These are phyloP conservation scores for Cataglyphis livida DNA, from an alignment of 2,888 invertebrate genomes.

Conservation along the genomic window DNA sequence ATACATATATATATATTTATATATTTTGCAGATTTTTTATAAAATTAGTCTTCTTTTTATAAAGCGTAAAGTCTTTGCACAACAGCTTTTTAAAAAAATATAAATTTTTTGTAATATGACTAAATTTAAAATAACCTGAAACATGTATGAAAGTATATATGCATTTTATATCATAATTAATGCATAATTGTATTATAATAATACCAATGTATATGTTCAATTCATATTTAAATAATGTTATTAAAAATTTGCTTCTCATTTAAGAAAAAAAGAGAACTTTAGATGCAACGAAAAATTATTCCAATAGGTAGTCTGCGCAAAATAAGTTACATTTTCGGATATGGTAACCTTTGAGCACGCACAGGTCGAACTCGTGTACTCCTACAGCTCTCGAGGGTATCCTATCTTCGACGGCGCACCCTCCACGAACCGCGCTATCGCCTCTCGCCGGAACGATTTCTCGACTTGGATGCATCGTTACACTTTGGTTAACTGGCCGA, in stretches of 20 bases:
- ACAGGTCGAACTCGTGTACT: slow-evolving; percentile 74
- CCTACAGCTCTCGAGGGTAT: slow-evolving; percentile 81
- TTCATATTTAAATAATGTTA: not conserved
- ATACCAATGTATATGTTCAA: not conserved
- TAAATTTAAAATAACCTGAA: too few species aligned
- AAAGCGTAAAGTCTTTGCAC: not conserved
- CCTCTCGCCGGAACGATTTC: slow-evolving; percentile 74
- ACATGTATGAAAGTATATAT: not conserved
- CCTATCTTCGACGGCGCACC: slow-evolving; percentile 74
- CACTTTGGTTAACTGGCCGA: slow-evolving; percentile 79
- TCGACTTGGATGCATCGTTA: slow-evolving; percentile 81
- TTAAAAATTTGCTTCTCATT: not conserved
- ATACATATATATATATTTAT: too few species aligned
- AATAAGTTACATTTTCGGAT: slow-evolving; percentile 76
- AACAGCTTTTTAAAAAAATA: not conserved
- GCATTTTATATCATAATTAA: not conserved
- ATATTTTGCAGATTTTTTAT: slow-evolving; percentile 37
- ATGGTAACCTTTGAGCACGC: slow-evolving; percentile 71
- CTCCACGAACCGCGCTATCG: slow-evolving; percentile 71
- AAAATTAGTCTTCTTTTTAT: not conserved
- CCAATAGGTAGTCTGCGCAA: slow-evolving; percentile 56
- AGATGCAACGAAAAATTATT: slow-evolving; percentile 13
- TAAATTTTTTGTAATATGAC: too few species aligned
- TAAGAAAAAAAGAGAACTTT: not conserved
- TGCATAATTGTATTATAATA: not conserved